Base-by-base conservation (phyloP, 2,113 vertebrate species). In the Pongo pygmaeus region DNA sequence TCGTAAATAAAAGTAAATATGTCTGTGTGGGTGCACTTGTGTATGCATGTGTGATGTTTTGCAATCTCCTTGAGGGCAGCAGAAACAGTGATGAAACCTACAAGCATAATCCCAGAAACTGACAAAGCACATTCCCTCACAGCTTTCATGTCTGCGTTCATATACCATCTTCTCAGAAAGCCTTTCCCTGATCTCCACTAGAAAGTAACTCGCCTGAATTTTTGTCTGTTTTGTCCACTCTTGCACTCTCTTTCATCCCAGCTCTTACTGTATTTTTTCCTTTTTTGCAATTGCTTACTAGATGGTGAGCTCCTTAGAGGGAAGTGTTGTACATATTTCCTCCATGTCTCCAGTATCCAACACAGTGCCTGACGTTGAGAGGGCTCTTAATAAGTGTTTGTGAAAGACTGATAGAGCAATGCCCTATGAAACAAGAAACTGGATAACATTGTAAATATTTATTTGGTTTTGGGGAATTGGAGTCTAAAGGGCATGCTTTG, bases 221-320 rank as follows among this genome's bases (percentile, higher is more conserved):
- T 77, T 61, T 75, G 14, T 70, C 84, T 89, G 1, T 87, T 90
- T 96, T 87, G 20, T n/a, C 64, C 27, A 50, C 43, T 61, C 20
- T 40, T 84, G 6, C 46, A 23, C 27, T 96, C 6, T 88, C 20
- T 92, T 94, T 77, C 23, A 83, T 55, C 38, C 35, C 18, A 79
- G 64, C 25, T 92, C 57, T 72, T 59, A 59, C 32, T 35, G 69
- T 32, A 52, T 55, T 77, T 43, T 20, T 22, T 10, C 14, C 17
- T 9, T 43, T 43, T 81, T 79, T 84, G 40, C 48, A 94, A 74
- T 72, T 94, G 69, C 92, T 96, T 93, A 72, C 20, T 89, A 92
- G 55, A 40, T 59, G 27, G 23, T 23, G 40, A 52, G 8, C 57
- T 96, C 85, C 46, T 89, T 52, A 70, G 52, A 55, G 22, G 83